Percentiles rank a stretch among this genome's conserved stretches.
Conservation (phyloP, 2,797 vertebrate species). For the Monodelphis domestica region DNA sequence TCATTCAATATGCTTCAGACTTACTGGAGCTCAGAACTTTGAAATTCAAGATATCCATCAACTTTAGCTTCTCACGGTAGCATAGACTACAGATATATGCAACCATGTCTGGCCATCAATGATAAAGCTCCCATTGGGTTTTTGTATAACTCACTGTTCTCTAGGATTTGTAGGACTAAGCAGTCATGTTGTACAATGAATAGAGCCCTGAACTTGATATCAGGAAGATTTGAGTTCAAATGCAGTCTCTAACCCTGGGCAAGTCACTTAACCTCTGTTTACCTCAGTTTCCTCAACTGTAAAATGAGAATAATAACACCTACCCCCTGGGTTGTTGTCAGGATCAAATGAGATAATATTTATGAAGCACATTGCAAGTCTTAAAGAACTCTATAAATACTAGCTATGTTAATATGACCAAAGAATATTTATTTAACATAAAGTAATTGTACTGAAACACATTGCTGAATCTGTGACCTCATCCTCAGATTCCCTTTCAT, state of each 20-base stretch:
- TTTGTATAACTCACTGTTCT: neutral
- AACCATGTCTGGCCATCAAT: neutral
- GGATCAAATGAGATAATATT: neutral
- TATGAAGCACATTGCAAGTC: neutral
- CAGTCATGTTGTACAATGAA: neutral
- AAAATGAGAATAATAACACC: neutral
- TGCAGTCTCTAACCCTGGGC: neutral
- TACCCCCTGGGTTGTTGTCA: neutral
- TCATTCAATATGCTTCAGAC: neutral
- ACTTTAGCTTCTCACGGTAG: neutral
- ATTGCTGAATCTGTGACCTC: neutral
- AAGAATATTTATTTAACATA: neutral
- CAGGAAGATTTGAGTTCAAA: neutral
- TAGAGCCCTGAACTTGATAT: neutral
- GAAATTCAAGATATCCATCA: neutral
- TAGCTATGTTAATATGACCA: neutral
- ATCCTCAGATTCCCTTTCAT: neutral
- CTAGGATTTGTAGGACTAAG: neutral
- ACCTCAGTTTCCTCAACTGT: neutral
- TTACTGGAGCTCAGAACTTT: neutral
- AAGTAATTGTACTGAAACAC: neutral
- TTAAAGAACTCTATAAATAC: neutral
- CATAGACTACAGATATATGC: neutral
- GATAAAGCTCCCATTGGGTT: neutral
- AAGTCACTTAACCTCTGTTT: neutral